phyloP scores from a whole-genome alignment of 2,888 invertebrate species.

The Embidobia sp. region DNA sequence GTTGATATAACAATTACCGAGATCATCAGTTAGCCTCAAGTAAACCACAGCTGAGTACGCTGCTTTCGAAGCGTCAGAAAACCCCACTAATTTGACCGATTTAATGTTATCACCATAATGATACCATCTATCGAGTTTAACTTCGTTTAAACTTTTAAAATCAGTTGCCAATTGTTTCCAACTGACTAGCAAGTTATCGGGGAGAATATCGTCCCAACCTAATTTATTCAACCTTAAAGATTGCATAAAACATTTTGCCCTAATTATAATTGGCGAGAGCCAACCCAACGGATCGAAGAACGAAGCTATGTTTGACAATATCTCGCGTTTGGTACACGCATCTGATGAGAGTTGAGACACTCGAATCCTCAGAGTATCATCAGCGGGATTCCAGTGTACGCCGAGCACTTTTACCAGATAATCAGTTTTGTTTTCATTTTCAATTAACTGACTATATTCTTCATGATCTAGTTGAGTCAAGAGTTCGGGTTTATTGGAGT shows the following conservation, averaged over 20 bases:
- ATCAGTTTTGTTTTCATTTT: no score
- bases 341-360: no score
- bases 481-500: no score
- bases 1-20: neutral
- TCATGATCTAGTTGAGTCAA: no score
- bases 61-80: neutral
- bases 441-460: no score
- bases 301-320: neutral
- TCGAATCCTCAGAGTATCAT: no score
- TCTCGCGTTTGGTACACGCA: neutral
- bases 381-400: no score
- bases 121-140: neutral
- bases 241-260: neutral
- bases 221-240: neutral
- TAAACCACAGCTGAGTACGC: slow-evolving; percentile 2
- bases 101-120: neutral
- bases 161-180: neutral
- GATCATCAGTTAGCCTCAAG: neutral
- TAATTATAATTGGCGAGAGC: neutral
- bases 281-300: neutral
- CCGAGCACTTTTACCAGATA: no score
- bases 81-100: neutral
- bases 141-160: neutral
- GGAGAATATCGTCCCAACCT: neutral
- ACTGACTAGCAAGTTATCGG: no score